A percentile compares a stretch with the other conserved stretches of the same genome.
phyloP scores from a whole-genome alignment of 2,113 vertebrate species.

The Nematolebias whitei region DNA sequence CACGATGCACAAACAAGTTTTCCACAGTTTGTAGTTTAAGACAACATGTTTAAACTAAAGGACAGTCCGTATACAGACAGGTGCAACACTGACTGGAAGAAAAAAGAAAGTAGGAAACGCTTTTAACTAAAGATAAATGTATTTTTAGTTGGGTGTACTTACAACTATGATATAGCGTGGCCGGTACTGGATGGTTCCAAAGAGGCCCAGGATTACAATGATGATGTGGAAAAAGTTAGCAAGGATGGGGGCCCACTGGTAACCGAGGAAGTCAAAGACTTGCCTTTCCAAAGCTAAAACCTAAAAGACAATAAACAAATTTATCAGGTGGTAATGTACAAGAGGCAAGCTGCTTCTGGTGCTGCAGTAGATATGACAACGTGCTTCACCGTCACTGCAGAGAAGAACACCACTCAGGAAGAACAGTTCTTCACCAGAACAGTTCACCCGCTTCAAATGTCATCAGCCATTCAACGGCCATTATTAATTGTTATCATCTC shows the following conservation, averaged over 20 bases:
- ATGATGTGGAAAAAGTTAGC: conserved; percentile 92
- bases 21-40: conserved; percentile 32
- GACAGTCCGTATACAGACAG: background rate
- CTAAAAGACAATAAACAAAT: conserved; percentile 61
- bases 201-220: conserved; percentile 89
- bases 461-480: too few relatives aligned
- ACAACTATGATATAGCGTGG: conserved; percentile 90
- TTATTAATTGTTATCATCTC: too few relatives aligned
- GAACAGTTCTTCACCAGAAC: background rate
- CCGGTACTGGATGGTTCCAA: conserved; percentile 89
- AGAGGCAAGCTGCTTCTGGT: background rate
- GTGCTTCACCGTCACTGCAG: background rate
- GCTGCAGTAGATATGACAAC: background rate
- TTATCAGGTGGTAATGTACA: background rate
- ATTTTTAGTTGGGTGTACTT: conserved; percentile 24
- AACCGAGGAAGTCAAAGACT: conserved; percentile 92
- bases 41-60: conserved; percentile 10
- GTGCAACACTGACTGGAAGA: background rate
- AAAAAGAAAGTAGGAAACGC: background rate
- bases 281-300: conserved; percentile 88
- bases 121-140: background rate
- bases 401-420: background rate
- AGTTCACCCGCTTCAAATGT: too few relatives aligned
- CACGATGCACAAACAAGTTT: conserved; percentile 51
- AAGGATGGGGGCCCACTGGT: conserved; percentile 92